These are phyloP conservation scores for Scytalopus superciliaris DNA, from an alignment of 2,113 vertebrate genomes.

Conservation along the genomic window DNA sequence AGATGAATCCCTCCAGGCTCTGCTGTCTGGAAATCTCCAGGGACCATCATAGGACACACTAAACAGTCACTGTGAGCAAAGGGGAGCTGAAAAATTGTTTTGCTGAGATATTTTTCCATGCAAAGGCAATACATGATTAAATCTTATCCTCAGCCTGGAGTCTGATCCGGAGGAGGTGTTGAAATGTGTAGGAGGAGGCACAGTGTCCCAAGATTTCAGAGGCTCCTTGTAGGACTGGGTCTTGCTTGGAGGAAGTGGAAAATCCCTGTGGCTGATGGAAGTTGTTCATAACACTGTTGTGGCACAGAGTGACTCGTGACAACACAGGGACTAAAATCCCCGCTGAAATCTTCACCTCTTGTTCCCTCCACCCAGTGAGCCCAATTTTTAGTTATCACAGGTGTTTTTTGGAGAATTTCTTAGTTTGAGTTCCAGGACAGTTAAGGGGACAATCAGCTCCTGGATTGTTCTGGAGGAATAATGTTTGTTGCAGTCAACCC, in stretches of 20 bases:
- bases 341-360: neutral
- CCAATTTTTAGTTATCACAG: neutral
- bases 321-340: neutral
- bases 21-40: neutral
- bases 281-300: accelerated
- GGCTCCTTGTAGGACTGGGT: neutral
- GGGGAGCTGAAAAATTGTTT: neutral
- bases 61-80: accelerated
- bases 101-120: neutral
- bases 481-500: neutral
- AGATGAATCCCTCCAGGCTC: neutral
- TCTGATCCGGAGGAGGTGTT: neutral
- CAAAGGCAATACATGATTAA: neutral
- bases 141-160: neutral
- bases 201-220: neutral
- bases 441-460: neutral
- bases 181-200: neutral
- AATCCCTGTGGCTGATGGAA: neutral
- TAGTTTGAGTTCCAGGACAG: neutral
- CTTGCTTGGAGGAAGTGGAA: neutral
- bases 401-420: neutral
- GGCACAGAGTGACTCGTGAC: neutral
- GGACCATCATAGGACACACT: neutral
- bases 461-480: neutral
- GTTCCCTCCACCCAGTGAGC: neutral